These are phyloP conservation scores for Trichomalopsis sarcophagae DNA, from an alignment of 1,140 invertebrate species.

Conservation along the genomic window DNA sequence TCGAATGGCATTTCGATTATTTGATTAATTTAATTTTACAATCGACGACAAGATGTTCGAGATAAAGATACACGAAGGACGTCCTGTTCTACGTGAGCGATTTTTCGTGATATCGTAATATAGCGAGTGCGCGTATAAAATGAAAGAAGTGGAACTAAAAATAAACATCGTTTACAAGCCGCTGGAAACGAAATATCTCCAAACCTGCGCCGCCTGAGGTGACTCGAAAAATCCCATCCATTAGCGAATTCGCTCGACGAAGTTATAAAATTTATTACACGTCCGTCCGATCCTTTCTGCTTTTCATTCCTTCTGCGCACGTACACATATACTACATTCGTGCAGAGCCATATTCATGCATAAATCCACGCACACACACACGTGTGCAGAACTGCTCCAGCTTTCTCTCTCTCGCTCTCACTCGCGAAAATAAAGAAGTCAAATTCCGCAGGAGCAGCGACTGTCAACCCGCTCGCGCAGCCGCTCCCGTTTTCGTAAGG, in stretches of 20 bases:
- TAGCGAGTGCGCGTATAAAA: too few relatives aligned
- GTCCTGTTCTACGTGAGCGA: too few relatives aligned
- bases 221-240: background rate
- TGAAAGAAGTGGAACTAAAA: too few relatives aligned
- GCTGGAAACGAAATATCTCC: too few relatives aligned
- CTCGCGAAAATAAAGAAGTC: conserved; percentile 40
- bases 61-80: too few relatives aligned
- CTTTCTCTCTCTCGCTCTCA: background rate
- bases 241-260: background rate
- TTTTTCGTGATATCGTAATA: too few relatives aligned
- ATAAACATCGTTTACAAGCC: too few relatives aligned
- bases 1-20: too few relatives aligned
- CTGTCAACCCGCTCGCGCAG: conserved; percentile 24
- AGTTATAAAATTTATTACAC: background rate
- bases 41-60: too few relatives aligned
- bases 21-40: too few relatives aligned
- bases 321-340: background rate
- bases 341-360: background rate
- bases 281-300: background rate
- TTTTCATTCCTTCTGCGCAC: background rate
- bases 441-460: conserved; percentile 30
- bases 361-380: background rate
- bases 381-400: background rate
- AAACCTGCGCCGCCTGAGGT: too few relatives aligned
- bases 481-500: background rate